Base-by-base conservation (phyloP, 1,140 invertebrate species). In the Heterodera carotae region DNA sequence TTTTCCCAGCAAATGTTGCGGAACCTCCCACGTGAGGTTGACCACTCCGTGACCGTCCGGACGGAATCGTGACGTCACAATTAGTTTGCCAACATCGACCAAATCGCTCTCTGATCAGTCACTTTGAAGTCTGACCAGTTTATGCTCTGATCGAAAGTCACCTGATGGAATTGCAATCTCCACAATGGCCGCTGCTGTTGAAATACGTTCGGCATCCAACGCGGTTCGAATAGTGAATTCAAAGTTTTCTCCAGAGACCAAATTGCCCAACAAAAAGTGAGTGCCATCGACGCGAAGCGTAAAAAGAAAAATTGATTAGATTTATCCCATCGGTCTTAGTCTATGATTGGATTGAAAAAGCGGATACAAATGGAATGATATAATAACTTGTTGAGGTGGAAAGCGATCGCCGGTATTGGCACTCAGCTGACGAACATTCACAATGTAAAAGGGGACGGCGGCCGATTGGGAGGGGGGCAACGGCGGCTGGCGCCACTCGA, bases 11-110 rank as follows among this genome's bases (percentile, higher is more conserved):
- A 86, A 77, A 53, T 78, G 34, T 25, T 78, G 66, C 3, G 85
- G 85, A 0, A 87, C 85, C 69, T 88, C 86, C 85, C 85, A 87
- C 0, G 83, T 86, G 25, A 87, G 72, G 68, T 87, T 87, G 12
- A 88, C 86, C 25, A 73, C 78, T 48, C 85, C 86, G 18, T 62
- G 59, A n/a, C 84, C 84, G 67, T 84, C 73, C n/a, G 56, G 56
- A 25, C 76, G 79, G 66, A 87, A 87, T 25, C 85, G 78, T 48
- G 83, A 85, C 2, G 80, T 81, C 34, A 87, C 82, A 33, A 87
- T 84, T 2, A 87, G 76, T 76, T 87, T 87, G 36, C 86, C 85
- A 29, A 87, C 86, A 60, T 87, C 85, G 27, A 87, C 84, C 67
- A 80, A 85, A 48, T 88, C 85, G 53, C 83, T 80, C 53, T 84